These are phyloP conservation scores for Zosterops lateralis DNA, from an alignment of 2,113 vertebrate species.

Conservation along the genomic window DNA sequence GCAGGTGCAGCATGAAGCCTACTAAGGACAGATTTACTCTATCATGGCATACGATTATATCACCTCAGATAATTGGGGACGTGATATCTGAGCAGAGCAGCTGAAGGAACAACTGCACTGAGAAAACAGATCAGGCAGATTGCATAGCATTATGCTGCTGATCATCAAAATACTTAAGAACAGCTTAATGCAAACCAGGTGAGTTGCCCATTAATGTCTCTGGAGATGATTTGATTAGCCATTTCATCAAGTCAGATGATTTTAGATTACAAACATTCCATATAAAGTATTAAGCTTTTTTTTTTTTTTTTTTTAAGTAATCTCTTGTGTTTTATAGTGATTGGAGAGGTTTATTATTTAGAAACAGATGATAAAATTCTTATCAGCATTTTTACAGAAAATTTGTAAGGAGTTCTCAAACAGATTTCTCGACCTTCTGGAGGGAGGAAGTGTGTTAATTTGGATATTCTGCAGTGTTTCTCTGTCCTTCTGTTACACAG, in stretches of 20 bases:
- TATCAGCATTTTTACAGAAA: background rate
- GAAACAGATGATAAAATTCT: background rate
- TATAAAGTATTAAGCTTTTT: background rate
- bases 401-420: background rate
- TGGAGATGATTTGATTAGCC: background rate
- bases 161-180: background rate
- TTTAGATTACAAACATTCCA: background rate
- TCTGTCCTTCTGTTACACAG: background rate
- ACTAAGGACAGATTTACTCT: background rate
- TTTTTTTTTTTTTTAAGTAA: background rate
- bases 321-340: background rate
- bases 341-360: background rate
- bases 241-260: slow-evolving; percentile 2
- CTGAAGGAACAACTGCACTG: background rate
- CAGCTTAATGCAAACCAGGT: background rate
- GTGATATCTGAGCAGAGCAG: background rate
- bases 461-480: background rate
- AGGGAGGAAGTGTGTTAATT: background rate
- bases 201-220: background rate
- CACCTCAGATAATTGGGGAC: background rate
- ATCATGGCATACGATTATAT: background rate
- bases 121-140: background rate
- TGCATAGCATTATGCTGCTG: background rate
- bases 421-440: background rate
- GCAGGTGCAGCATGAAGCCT: background rate